Conservation (phyloP, 2,888 invertebrate species). For the Magallana nippona region DNA sequence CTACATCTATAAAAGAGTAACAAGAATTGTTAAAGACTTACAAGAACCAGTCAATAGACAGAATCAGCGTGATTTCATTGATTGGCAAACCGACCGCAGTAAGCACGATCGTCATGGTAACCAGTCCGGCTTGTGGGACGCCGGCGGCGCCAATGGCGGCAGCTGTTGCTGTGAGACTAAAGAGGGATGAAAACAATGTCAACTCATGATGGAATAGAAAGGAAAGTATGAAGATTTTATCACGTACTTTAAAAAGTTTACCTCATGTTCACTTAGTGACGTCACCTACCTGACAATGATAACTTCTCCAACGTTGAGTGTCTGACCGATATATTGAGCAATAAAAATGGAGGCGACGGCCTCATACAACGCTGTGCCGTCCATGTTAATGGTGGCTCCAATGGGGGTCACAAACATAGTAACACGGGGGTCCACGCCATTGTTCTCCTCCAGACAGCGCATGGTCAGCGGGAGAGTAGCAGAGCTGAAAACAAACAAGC, state of each 20-base stretch:
- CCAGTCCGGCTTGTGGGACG: constrained; percentile 95
- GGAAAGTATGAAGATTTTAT: neutral
- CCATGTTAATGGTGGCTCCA: constrained; percentile 86
- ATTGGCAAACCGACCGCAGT: constrained; percentile 81
- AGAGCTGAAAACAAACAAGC: constrained; percentile 83
- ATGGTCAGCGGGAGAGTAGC: constrained; percentile 94
- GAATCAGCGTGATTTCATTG: constrained; percentile 80
- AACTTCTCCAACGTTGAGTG: constrained; percentile 89
- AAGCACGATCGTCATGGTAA: constrained; percentile 87
- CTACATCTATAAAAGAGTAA: neutral
- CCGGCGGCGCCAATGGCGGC: constrained; percentile 99
- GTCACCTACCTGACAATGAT: constrained; percentile 89
- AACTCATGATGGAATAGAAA: constrained; percentile 63
- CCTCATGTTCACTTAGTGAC: neutral
- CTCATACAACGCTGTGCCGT: constrained; percentile 85
- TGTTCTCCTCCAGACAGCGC: constrained; percentile 90
- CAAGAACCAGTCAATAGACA: constrained; percentile 81
- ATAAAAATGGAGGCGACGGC: constrained; percentile 92
- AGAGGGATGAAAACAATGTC: neutral
- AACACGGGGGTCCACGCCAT: constrained; percentile 89
- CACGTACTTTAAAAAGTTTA: no score
- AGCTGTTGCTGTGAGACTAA: constrained; percentile 94
- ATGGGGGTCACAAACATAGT: constrained; percentile 93
- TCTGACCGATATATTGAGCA: constrained; percentile 91
- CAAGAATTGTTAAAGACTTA: constrained; percentile 66